Evolutionary conservation across 2,888 invertebrate genomes (phyloP).

Genomic region (Litoditis marina): DNA sequence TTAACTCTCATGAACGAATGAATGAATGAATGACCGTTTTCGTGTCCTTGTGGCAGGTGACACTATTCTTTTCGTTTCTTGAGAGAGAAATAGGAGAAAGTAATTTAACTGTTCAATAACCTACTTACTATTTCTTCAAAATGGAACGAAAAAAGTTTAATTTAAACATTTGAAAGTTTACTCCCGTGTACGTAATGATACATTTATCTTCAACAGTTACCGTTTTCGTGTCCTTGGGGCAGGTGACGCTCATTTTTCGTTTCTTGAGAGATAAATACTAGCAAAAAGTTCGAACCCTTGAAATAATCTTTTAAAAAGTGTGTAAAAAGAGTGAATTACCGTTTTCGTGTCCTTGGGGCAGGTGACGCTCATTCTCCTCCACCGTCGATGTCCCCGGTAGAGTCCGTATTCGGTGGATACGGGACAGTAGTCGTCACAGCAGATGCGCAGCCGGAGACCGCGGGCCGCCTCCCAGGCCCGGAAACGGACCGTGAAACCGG

Average conservation of each 20-base stretch:
- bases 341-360: slow-evolving; percentile 53
- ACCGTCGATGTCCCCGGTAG: slow-evolving; percentile 47
- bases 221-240: slow-evolving; percentile 51
- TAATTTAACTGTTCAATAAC: no score
- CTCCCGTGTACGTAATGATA: no score
- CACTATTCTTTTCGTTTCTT: no score
- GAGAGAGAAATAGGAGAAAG: no score
- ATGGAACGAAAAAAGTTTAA: slow-evolving; percentile 14
- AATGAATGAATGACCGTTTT: slow-evolving; percentile 38
- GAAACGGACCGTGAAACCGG: slow-evolving; percentile 32
- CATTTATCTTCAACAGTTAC: no score
- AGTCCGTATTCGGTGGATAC: slow-evolving; percentile 51
- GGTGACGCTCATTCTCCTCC: slow-evolving; percentile 41
- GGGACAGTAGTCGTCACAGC: slow-evolving; percentile 54
- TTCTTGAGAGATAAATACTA: no score
- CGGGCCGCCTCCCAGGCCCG: slow-evolving; percentile 51
- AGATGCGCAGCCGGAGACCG: slow-evolving; percentile 48
- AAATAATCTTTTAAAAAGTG: background rate
- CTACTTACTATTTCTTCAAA: background rate
- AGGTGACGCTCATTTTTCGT: slow-evolving; percentile 44
- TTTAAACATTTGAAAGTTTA: no score
- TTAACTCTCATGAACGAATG: no score
- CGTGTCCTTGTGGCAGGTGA: slow-evolving; percentile 51
- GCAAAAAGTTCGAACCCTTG: no score
- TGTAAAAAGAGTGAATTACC: slow-evolving; percentile 28